These are phyloP conservation scores for Heterohyrax brucei DNA, from an alignment of 2,797 vertebrate species.

Conservation along the genomic window DNA sequence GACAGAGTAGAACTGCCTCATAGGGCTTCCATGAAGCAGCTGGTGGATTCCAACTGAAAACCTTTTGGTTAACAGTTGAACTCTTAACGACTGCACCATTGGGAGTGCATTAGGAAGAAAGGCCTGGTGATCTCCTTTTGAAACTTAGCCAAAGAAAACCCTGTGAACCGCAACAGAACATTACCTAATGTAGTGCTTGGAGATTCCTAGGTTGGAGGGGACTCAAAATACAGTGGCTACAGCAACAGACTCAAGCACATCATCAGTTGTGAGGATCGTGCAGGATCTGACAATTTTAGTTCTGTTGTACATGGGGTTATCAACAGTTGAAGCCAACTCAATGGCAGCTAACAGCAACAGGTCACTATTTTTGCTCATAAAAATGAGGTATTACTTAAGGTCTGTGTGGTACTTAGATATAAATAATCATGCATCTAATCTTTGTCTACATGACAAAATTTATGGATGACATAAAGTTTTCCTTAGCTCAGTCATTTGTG, in stretches of 20 bases:
- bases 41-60: no score
- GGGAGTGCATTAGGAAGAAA: background rate
- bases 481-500: background rate
- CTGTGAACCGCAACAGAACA: no score
- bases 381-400: background rate
- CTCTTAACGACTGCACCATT: no score
- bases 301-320: background rate
- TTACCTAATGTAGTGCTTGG: background rate
- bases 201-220: background rate
- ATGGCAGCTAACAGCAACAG: background rate
- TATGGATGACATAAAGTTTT: background rate
- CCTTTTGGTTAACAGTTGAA: no score
- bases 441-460: conserved; percentile 11
- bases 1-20: no score
- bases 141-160: no score
- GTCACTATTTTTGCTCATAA: background rate
- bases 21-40: no score
- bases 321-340: background rate
- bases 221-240: background rate
- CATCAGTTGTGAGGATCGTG: no score
- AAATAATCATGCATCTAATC: background rate
- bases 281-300: background rate
- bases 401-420: background rate
- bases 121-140: no score
- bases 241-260: background rate